Evolutionary conservation across 2,113 vertebrate genomes (phyloP).

Genomic region (Phainopepla nitens): DNA sequence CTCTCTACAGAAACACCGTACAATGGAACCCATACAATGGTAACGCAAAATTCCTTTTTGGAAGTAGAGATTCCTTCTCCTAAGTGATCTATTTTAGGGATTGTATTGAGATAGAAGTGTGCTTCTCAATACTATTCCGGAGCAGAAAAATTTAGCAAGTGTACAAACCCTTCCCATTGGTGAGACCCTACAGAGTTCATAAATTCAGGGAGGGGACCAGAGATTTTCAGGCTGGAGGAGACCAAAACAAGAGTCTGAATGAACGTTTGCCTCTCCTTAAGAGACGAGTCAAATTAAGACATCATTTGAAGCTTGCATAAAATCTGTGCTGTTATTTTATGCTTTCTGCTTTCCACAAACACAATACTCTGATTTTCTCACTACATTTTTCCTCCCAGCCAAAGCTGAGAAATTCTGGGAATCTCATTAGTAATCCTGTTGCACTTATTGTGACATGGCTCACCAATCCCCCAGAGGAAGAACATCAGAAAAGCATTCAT

Average conservation of each 20-base stretch:
- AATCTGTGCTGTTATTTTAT: slow-evolving; percentile 27
- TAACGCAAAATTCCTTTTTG: not conserved
- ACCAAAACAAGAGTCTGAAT: not conserved
- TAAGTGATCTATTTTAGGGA: not conserved
- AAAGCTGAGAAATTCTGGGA: slow-evolving; percentile 47
- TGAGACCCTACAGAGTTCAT: not conserved
- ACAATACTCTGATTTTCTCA: slow-evolving; percentile 43
- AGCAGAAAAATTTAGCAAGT: not conserved
- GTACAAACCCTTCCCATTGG: not conserved
- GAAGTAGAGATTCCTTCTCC: not conserved
- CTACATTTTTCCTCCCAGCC: not conserved
- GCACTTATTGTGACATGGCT: slow-evolving; percentile 35
- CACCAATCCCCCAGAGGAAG: slow-evolving; percentile 23
- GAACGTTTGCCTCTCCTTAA: not conserved
- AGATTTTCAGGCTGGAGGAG: not conserved
- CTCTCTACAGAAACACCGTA: not conserved
- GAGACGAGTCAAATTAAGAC: not conserved
- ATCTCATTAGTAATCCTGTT: slow-evolving; percentile 35
- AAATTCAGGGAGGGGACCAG: not conserved
- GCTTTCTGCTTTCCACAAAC: slow-evolving; percentile 25
- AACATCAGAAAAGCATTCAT: slow-evolving; percentile 13
- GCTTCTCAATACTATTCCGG: not conserved
- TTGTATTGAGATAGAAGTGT: not conserved
- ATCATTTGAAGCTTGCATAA: not conserved
- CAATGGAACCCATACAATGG: not conserved